Evolutionary conservation across 2,888 invertebrate genomes (phyloP).

Genomic region (Watsonalla binaria): DNA sequence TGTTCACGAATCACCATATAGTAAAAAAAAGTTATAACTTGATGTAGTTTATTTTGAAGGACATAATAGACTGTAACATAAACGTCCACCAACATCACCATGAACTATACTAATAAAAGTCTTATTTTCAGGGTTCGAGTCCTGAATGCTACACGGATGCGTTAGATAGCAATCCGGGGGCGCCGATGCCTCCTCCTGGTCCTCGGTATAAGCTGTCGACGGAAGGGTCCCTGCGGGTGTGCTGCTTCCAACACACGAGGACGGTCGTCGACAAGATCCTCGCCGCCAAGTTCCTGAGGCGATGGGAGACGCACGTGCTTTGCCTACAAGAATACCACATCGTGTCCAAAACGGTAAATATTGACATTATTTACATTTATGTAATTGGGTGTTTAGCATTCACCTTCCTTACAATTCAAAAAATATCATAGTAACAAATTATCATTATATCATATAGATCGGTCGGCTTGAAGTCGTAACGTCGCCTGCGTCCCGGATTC

Average conservation of each 20-base stretch:
- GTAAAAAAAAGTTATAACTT: too few relatives aligned
- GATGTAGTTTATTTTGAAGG: too few relatives aligned
- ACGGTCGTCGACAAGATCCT: conserved; percentile 89
- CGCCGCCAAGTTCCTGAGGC: conserved; percentile 85
- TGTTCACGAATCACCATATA: too few relatives aligned
- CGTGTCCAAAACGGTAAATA: conserved; percentile 84
- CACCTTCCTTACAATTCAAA: too few relatives aligned
- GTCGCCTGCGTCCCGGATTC: too few relatives aligned
- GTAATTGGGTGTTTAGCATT: background rate
- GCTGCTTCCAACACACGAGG: conserved; percentile 86
- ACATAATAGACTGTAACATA: too few relatives aligned
- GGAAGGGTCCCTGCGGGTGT: conserved; percentile 86
- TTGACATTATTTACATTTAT: background rate
- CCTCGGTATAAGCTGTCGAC: conserved; percentile 83
- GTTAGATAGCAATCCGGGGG: conserved; percentile 21
- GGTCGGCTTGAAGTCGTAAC: too few relatives aligned
- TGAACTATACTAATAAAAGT: background rate
- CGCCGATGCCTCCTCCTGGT: conserved; percentile 70
- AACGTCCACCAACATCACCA: too few relatives aligned
- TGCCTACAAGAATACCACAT: conserved; percentile 83
- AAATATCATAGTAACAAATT: too few relatives aligned
- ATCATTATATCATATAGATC: too few relatives aligned
- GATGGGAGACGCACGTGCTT: conserved; percentile 88
- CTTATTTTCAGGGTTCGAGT: conserved; percentile 54
- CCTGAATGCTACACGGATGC: conserved; percentile 11